These are phyloP conservation scores for Drosophila funebris DNA, from an alignment of 1,140 invertebrate genomes.

Conservation along the genomic window DNA sequence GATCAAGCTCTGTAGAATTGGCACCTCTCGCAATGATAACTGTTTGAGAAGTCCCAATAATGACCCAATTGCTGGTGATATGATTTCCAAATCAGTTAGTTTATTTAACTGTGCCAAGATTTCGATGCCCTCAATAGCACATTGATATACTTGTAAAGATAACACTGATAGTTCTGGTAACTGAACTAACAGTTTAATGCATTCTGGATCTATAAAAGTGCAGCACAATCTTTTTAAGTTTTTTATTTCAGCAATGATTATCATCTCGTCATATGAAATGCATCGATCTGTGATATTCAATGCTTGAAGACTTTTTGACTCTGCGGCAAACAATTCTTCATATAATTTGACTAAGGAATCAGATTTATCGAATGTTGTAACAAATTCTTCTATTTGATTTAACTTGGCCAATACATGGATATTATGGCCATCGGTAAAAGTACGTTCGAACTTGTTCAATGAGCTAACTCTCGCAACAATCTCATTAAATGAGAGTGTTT, in stretches of 20 bases:
- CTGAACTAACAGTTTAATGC: background rate
- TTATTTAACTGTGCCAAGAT: background rate
- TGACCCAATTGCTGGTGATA: background rate
- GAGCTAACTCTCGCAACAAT: background rate
- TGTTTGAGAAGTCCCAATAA: background rate
- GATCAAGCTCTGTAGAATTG: background rate
- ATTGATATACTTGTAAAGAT: background rate
- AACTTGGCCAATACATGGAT: background rate
- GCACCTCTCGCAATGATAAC: background rate
- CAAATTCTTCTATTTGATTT: constrained; percentile 2
- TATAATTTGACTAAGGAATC: background rate
- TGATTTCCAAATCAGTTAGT: background rate
- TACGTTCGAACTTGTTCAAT: background rate
- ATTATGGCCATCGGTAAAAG: background rate
- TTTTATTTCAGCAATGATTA: background rate
- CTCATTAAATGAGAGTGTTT: background rate
- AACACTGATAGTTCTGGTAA: background rate
- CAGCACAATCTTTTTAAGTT: background rate
- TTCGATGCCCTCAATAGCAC: background rate
- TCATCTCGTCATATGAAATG: background rate
- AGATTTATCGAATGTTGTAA: background rate
- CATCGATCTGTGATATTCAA: background rate
- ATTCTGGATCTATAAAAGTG: background rate
- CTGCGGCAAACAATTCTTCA: background rate
- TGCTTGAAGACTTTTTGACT: background rate